phyloP scores from a whole-genome alignment of 2,888 invertebrate genomes.

The Eilema depressum region DNA sequence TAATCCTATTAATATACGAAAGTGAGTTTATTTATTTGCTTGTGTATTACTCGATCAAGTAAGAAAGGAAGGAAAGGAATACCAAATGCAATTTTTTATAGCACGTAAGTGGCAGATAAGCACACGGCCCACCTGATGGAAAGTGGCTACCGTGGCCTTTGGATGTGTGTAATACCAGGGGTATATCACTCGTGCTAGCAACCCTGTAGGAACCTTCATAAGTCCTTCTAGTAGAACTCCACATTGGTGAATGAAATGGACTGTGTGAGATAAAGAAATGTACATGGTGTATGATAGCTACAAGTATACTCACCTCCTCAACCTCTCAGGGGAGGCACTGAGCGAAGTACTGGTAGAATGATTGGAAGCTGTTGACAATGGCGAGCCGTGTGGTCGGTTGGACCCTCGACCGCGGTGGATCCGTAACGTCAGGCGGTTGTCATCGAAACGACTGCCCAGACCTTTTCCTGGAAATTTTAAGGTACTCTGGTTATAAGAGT shows the following conservation, averaged over 20 bases:
- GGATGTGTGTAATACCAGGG: too few relatives aligned
- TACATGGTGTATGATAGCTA: not conserved
- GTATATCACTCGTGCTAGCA: too few relatives aligned
- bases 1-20: not conserved
- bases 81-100: too few relatives aligned
- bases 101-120: too few relatives aligned
- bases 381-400: slow-evolving; percentile 91
- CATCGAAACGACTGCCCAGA: slow-evolving; percentile 93
- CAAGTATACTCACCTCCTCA: slow-evolving; percentile 72
- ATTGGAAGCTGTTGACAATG: slow-evolving; percentile 89
- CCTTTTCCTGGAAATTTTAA: slow-evolving; percentile 83
- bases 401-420: slow-evolving; percentile 95
- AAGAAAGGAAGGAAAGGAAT: too few relatives aligned
- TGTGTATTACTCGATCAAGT: too few relatives aligned
- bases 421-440: slow-evolving; percentile 95
- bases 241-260: too few relatives aligned
- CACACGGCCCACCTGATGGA: too few relatives aligned
- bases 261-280: too few relatives aligned
- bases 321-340: slow-evolving; percentile 89
- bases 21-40: not conserved
- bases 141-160: too few relatives aligned
- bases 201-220: too few relatives aligned
- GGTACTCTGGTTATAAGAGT: slow-evolving; percentile 8
- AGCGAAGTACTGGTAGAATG: slow-evolving; percentile 90
- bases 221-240: too few relatives aligned